Evolutionary conservation across 2,888 invertebrate species (phyloP).

Genomic region (Argyra leucocephala): DNA sequence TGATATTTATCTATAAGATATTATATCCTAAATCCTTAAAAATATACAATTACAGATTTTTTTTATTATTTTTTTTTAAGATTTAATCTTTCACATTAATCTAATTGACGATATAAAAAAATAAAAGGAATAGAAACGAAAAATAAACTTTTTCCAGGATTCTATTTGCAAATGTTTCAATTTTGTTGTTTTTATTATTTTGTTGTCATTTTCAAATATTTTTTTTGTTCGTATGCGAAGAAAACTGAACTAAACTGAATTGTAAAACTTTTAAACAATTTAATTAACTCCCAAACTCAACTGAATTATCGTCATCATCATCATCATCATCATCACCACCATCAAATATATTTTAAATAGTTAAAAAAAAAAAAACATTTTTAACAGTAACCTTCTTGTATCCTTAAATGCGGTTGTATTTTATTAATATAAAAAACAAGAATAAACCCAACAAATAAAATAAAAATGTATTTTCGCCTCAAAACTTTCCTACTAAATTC

Average conservation of each 20-base stretch:
- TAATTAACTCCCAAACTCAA: conserved; percentile 4
- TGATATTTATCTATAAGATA: no score
- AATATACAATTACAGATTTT: no score
- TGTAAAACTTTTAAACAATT: conserved; percentile 5
- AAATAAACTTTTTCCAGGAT: no score
- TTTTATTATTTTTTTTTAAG: background rate
- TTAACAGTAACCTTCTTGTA: no score
- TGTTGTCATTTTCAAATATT: background rate
- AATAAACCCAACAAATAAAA: background rate
- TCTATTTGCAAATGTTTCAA: no score
- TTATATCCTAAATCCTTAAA: no score
- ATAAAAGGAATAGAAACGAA: no score
- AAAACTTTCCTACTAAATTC: background rate
- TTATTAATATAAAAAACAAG: background rate
- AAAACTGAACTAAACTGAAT: no score
- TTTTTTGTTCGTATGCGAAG: background rate
- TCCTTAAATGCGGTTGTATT: background rate
- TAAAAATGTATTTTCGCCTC: background rate
- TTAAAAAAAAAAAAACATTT: background rate
- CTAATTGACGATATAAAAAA: background rate
- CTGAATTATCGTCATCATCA: background rate
- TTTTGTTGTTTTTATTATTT: no score
- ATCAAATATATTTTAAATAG: background rate
- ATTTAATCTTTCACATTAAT: conserved; percentile 6
- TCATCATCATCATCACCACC: background rate